These are phyloP conservation scores for Hermetia illucens DNA, from an alignment of 1,140 invertebrate genomes.

Conservation along the genomic window DNA sequence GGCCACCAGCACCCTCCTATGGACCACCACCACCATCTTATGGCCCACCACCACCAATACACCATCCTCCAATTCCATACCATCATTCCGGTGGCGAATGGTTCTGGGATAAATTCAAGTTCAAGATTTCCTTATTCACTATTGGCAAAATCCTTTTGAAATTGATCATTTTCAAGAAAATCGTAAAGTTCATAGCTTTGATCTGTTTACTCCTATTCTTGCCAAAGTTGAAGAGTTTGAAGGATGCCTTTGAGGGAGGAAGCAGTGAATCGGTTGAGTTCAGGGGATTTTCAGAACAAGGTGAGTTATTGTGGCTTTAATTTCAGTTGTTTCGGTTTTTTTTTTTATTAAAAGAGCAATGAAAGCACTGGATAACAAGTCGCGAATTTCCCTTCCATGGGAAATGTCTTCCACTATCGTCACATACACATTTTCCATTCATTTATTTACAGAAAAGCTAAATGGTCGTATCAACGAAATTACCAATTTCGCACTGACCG, in stretches of 20 bases:
- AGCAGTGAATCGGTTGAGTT: no score
- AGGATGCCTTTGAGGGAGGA: no score
- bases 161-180: slow-evolving; percentile 59
- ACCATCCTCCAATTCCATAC: slow-evolving; percentile 13
- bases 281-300: no score
- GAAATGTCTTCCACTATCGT: no score
- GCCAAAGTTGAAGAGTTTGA: slow-evolving; percentile 44
- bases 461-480: background rate
- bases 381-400: no score
- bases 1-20: slow-evolving; percentile 33
- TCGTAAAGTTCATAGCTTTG: slow-evolving; percentile 58
- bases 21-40: slow-evolving; percentile 31
- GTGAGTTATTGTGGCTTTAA: no score
- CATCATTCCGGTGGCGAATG: slow-evolving; percentile 33
- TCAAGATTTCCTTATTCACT: slow-evolving; percentile 54
- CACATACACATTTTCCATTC: no score
- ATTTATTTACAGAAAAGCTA: background rate
- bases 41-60: slow-evolving; percentile 20
- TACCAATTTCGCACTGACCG: background rate
- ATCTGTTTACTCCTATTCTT: slow-evolving; percentile 58
- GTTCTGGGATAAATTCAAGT: slow-evolving; percentile 41
- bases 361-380: no score
- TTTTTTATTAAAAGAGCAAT: no score
- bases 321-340: no score
- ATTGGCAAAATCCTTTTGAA: slow-evolving; percentile 58